Evolutionary conservation across 2,113 vertebrate genomes (phyloP), one percentile per base, ranked within the genome.

Genomic region (Percina caprodes): DNA sequence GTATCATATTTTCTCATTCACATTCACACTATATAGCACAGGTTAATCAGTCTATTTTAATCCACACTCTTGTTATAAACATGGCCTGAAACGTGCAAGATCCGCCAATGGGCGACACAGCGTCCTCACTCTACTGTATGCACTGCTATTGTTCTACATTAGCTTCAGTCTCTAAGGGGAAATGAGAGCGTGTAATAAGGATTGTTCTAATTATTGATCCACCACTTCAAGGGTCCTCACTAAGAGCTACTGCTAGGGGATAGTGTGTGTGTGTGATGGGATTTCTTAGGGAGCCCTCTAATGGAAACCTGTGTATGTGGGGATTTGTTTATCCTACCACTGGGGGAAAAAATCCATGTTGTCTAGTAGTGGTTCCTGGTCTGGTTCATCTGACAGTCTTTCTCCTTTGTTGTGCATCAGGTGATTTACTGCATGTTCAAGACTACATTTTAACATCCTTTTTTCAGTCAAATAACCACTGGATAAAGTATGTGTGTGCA

Each of bases 161-260:
- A 87, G 82, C 86, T 74, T 63, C 61, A 73, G 82, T 87, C 92
- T 79, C 89, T 87, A 69, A 86, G 79, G 88, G 71, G 84, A 85
- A 90, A 91, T 89, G 84, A 89, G 83, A 91, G 76, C 73, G n/a
- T 89, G 90, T 92, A 86, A 92, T 88, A 91, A 90, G 90, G 91
- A 91, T 92, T 90, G 89, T 90, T 92, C 87, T 92, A 91, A 92
- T 93, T 91, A 94, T 93, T 88, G 91, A 94, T 94, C 87, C 78
- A 83, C 63, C 76, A 83, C 88, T 89, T 83, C 42, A 77, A 90
- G 89, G 89, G 88, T 92, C 85, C 86, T 88, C 74, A 86, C 56
- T 66, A 62, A 79, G 74, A 87, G 63, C 59, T 46, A 55, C 74
- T 52, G 70, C 51, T 54, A 30, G 73, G 74, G 55, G 74, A 70